These are phyloP conservation scores for Petaurus breviceps DNA, from an alignment of 2,113 vertebrate species.

Conservation along the genomic window DNA sequence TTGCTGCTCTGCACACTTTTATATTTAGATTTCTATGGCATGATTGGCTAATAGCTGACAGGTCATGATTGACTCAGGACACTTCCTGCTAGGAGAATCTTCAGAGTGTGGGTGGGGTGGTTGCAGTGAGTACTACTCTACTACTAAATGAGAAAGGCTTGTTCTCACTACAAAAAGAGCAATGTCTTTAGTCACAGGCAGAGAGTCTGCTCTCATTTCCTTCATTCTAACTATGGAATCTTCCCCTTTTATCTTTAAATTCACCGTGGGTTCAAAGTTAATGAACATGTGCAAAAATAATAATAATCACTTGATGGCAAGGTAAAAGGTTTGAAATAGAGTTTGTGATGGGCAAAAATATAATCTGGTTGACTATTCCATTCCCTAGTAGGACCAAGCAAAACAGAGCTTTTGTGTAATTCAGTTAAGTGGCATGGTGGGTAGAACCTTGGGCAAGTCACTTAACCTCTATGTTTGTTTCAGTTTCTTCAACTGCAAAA, in stretches of 20 bases:
- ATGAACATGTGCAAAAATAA: background rate
- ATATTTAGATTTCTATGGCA: conserved; percentile 45
- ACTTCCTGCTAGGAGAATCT: background rate
- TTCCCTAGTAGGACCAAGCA: conserved; percentile 2
- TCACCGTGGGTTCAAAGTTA: background rate
- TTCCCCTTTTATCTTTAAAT: background rate
- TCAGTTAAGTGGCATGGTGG: background rate
- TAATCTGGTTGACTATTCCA: conserved; percentile 2
- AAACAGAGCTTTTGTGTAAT: background rate
- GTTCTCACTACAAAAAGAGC: conserved; percentile 38
- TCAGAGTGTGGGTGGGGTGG: conserved; percentile 30
- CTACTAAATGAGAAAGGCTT: conserved; percentile 40
- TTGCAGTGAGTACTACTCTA: conserved; percentile 15
- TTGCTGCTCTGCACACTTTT: conserved; percentile 26
- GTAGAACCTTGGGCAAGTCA: background rate
- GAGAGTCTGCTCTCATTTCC: background rate
- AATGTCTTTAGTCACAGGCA: conserved; percentile 10
- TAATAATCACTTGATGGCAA: conserved; percentile 18
- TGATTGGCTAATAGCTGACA: conserved; percentile 26
- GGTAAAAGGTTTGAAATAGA: conserved; percentile 24
- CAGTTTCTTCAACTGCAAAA: background rate
- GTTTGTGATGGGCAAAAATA: conserved; percentile 14
- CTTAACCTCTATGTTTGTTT: background rate
- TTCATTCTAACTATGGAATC: background rate
- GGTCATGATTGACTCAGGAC: conserved; percentile 42